Evolutionary conservation across 2,113 vertebrate genomes (phyloP), one percentile per base, ranked within the genome.

Genomic region (Diphyllodes magnificus): DNA sequence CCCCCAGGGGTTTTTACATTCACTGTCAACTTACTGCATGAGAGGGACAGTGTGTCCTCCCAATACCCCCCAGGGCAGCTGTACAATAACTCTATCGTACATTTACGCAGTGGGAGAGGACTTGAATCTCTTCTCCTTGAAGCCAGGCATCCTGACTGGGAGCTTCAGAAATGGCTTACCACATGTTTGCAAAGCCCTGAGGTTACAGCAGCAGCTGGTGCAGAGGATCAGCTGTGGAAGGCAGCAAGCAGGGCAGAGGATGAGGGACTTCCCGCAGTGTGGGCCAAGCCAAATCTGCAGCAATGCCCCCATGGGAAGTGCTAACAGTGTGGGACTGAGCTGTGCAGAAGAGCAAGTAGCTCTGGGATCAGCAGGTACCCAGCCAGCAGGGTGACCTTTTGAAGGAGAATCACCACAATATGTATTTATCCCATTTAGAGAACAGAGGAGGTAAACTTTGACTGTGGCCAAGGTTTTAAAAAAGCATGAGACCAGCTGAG

Each of bases 301-400:
- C 44, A 59, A 18, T 45, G 42, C 1, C 35, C 28, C 23, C 33
- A 17, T 1, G 15, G 51, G 61, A 82, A 71, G 27, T 1, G 5
- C 39, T 66, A 60, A 33, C 19, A 15, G 5, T 6, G 22, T 22
- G 60, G 44, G 31, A 15, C 19, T 53, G 19, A 56, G 51, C 66
- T 51, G 27, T 33, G 35, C 37, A 73, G 54, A 31, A 70, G 6
- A 35, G 23, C 0, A 0, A 69, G 28, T 6, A 49, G 24, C 33
- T 61, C 50, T 66, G 30, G 54, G 15, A 61, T 14, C 40, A 51
- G 40, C 1, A 1, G 12, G 16, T 44, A 28, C 7, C 35, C 44
- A 27, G 10, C 9, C 31, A 22, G 60, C 45, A 70, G n/a, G 25
- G 28, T 40, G 6, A 54, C 9, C 21, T 57, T 14, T 60, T n/a